phyloP scores from a whole-genome alignment of 2,113 vertebrate species.

The Rhinoderma darwinii region DNA sequence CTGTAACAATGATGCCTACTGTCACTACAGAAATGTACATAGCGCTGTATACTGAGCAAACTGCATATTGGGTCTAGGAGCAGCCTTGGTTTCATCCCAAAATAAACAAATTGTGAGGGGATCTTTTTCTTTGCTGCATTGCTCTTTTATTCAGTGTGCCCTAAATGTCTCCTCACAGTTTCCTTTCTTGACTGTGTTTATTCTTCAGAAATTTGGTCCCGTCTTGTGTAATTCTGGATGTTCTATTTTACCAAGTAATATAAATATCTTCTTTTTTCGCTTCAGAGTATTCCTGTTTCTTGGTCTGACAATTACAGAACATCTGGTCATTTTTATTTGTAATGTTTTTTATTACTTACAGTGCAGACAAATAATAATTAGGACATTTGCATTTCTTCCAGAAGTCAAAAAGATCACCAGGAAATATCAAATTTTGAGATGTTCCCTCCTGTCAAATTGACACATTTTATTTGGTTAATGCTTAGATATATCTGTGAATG shows the following conservation, averaged over 20 bases:
- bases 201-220: background rate
- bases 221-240: constrained; percentile 7
- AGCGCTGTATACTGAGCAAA: background rate
- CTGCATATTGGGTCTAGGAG: background rate
- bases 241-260: constrained; percentile 22
- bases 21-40: background rate
- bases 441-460: background rate
- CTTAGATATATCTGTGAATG: background rate
- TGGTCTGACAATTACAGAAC: constrained; percentile 12
- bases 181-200: constrained; percentile 32
- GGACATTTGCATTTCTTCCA: background rate
- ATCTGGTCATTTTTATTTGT: background rate
- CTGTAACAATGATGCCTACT: constrained; percentile 2
- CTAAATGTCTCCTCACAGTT: constrained; percentile 35
- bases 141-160: constrained; percentile 6
- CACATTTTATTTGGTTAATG: background rate
- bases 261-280: constrained; percentile 28
- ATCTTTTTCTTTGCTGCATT: background rate
- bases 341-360: constrained; percentile 1
- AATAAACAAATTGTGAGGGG: constrained; percentile 29
- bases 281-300: constrained; percentile 13
- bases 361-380: background rate
- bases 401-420: background rate
- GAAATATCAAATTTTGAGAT: background rate
- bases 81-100: constrained; percentile 26